Conservation (phyloP, 2,113 vertebrate species). For the Corapipo altera region DNA sequence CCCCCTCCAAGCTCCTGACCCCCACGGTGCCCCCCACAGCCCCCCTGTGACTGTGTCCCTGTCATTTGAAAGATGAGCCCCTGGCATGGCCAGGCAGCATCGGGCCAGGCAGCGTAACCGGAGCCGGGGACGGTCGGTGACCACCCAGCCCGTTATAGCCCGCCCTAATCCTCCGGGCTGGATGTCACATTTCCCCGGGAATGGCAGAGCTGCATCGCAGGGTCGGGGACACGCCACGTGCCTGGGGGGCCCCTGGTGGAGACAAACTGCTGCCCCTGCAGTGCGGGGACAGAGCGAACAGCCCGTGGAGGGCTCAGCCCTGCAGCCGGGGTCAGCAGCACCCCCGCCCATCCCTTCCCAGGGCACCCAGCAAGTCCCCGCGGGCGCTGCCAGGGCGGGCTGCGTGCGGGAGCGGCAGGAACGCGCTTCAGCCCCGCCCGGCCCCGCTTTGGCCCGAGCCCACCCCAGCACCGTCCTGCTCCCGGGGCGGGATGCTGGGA, state of each 20-base stretch:
- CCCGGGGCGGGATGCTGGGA: neutral
- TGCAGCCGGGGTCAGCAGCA: neutral
- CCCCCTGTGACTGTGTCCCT: neutral
- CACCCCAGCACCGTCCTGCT: neutral
- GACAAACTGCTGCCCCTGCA: neutral
- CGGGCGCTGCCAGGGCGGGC: neutral
- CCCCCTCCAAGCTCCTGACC: neutral
- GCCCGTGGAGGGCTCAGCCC: neutral
- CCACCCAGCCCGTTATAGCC: neutral
- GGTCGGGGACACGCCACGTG: rapidly evolving
- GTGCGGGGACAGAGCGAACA: neutral
- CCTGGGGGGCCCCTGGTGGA: neutral
- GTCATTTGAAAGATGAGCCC: slow-evolving; percentile 12
- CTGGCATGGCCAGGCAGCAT: neutral
- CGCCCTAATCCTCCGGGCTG: neutral
- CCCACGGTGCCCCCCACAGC: neutral
- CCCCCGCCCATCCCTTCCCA: neutral
- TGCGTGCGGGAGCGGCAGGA: neutral
- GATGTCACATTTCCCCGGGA: neutral
- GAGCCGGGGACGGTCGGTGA: neutral
- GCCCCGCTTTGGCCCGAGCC: rapidly evolving
- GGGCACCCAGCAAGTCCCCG: neutral
- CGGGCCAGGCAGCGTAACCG: neutral
- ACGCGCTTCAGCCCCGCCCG: rapidly evolving
- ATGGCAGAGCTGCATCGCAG: rapidly evolving